Evolutionary conservation across 1,140 invertebrate species (phyloP).

Genomic region (Drosophila chauvacae): DNA sequence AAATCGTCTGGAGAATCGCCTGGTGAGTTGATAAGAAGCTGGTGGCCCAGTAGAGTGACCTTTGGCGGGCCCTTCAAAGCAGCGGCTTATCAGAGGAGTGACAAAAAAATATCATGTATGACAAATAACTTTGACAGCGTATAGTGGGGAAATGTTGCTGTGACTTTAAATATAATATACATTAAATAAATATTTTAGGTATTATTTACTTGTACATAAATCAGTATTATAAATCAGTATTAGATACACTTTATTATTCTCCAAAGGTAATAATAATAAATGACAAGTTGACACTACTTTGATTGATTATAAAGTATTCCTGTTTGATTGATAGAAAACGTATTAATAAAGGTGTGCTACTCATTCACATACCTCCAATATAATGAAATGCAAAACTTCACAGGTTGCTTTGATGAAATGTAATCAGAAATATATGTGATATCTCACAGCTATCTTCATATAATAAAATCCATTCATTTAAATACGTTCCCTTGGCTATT

Average conservation of each 20-base stretch:
- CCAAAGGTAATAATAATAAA: background rate
- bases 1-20: slow-evolving; percentile 38
- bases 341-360: background rate
- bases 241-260: background rate
- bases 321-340: background rate
- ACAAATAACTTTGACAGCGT: background rate
- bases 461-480: background rate
- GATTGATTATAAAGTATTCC: background rate
- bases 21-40: slow-evolving; percentile 60
- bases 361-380: background rate
- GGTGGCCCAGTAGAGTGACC: slow-evolving; percentile 18
- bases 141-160: background rate
- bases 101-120: background rate
- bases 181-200: background rate
- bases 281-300: background rate
- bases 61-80: slow-evolving; percentile 47
- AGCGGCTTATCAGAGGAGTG: slow-evolving; percentile 28
- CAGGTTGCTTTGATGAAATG: slow-evolving; percentile 1
- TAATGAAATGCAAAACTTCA: background rate
- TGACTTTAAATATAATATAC: background rate
- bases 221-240: background rate
- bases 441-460: background rate
- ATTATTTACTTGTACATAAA: too few relatives aligned
- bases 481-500: background rate
- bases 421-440: background rate